phyloP scores from a whole-genome alignment of 2,888 invertebrate species.

The Escarpia spicata region DNA sequence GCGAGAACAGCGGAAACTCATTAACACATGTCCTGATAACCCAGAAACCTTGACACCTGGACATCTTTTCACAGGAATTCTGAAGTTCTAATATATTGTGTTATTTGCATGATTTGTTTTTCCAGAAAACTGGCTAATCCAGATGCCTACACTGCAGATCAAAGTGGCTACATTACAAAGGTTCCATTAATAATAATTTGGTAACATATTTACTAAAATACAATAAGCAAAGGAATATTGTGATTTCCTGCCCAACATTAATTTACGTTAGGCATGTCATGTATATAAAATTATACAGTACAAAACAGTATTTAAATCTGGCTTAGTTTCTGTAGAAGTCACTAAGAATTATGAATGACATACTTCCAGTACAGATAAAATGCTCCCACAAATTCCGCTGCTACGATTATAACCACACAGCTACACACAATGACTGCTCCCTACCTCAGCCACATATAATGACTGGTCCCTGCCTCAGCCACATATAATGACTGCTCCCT shows the following conservation, averaged over 20 bases:
- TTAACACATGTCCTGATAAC: no score
- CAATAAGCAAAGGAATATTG: not conserved
- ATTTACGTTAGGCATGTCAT: not conserved
- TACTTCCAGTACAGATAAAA: not conserved
- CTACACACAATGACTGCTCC: no score
- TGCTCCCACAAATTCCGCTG: not conserved
- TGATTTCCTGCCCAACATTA: not conserved
- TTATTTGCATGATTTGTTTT: no score
- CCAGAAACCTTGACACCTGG: no score
- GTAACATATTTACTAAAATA: not conserved
- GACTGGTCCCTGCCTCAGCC: not conserved
- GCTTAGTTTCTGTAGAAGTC: not conserved
- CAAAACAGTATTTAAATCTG: not conserved
- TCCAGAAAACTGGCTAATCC: no score
- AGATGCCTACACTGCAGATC: no score
- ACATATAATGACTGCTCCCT: constrained; percentile 28
- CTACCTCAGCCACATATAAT: not conserved
- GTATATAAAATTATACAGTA: not conserved
- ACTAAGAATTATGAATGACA: not conserved
- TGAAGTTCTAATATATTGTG: no score
- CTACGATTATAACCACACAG: not conserved
- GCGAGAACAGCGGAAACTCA: no score
- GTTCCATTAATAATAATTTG: not conserved
- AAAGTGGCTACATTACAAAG: no score
- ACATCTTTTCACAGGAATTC: no score